These are phyloP conservation scores for Limnothrissa miodon DNA, from an alignment of 2,113 vertebrate genomes.

Conservation along the genomic window DNA sequence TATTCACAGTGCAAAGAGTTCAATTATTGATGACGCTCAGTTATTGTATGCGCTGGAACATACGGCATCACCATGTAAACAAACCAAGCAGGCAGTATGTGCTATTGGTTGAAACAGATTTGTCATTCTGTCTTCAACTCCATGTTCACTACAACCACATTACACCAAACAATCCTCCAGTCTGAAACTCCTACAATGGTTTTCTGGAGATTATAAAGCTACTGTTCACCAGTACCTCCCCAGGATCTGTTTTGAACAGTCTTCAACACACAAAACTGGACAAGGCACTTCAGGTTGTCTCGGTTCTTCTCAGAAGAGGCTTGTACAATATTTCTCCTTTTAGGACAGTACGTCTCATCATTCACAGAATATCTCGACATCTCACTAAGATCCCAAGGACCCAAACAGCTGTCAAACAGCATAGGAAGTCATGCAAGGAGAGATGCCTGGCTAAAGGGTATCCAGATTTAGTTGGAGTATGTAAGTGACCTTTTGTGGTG, in stretches of 20 bases:
- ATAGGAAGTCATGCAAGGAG: conserved; percentile 38
- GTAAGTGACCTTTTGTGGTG: conserved; percentile 75
- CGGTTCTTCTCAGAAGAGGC: neutral
- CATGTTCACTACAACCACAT: neutral
- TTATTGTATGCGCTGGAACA: neutral
- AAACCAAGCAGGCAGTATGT: neutral
- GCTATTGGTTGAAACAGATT: neutral
- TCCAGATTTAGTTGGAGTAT: conserved; percentile 86
- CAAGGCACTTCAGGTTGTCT: neutral
- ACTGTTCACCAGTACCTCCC: neutral
- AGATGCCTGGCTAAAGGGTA: conserved; percentile 60
- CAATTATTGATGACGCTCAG: neutral
- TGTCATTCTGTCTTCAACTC: neutral
- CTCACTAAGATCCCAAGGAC: conserved; percentile 32
- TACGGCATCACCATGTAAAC: neutral
- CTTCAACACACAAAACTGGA: neutral
- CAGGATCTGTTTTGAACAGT: neutral
- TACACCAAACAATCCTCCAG: neutral
- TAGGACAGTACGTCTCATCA: conserved; percentile 14
- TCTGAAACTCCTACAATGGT: neutral
- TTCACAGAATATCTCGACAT: neutral
- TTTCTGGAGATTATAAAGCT: neutral
- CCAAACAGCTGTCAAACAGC: conserved; percentile 37
- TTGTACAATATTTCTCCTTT: neutral
- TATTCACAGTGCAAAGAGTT: neutral